phyloP scores from a whole-genome alignment of 2,113 vertebrate genomes.

The Nothobranchius kuhntae region DNA sequence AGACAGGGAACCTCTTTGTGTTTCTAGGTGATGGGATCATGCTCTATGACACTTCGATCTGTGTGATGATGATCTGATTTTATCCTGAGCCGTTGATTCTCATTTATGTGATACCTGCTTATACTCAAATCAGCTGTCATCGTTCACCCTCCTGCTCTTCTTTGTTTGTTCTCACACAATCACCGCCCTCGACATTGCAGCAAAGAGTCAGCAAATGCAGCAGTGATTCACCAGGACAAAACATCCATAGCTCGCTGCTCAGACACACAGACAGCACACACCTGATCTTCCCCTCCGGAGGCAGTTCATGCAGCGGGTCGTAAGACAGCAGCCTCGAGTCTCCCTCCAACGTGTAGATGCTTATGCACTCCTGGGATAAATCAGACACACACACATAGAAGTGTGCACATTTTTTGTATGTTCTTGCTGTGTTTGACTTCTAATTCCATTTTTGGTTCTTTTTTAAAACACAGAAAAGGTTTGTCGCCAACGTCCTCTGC shows the following conservation, averaged over 20 bases:
- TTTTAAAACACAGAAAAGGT: no score
- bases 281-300: conserved; percentile 84
- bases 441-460: no score
- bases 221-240: conserved; percentile 13
- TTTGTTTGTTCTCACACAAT: background rate
- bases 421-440: no score
- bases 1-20: conserved; percentile 6
- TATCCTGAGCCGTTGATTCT: conserved; percentile 23
- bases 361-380: conserved; percentile 84
- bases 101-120: conserved; percentile 43
- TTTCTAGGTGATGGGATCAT: conserved; percentile 12
- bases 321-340: conserved; percentile 84
- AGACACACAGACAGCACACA: conserved; percentile 46
- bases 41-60: conserved; percentile 17
- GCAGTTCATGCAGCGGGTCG: conserved; percentile 86
- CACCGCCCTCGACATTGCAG: conserved; percentile 14
- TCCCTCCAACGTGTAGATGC: conserved; percentile 86
- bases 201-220: conserved; percentile 19
- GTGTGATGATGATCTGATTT: conserved; percentile 23
- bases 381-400: background rate
- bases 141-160: conserved; percentile 6
- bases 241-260: conserved; percentile 20
- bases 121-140: conserved; percentile 24
- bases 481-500: no score
- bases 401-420: background rate